Conservation (phyloP, 2,888 invertebrate species). For the Polymixis lichenea region DNA sequence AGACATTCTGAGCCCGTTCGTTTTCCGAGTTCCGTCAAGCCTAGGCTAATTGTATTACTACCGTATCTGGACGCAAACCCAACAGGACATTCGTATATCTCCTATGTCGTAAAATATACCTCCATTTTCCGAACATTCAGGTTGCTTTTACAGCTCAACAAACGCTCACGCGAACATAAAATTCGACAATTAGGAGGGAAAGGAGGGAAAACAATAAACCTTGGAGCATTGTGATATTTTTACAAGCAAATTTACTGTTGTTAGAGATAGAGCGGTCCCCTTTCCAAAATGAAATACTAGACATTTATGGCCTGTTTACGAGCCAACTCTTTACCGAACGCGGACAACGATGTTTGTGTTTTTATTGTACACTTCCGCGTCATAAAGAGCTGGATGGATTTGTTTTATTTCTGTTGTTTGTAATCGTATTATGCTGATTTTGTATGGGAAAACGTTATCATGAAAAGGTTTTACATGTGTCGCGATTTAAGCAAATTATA, state of each 20-base stretch:
- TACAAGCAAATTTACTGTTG: slow-evolving; percentile 77
- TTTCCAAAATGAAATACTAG: slow-evolving; percentile 77
- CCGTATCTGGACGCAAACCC: slow-evolving; percentile 11
- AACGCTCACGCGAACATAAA: slow-evolving; percentile 67
- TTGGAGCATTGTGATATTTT: slow-evolving; percentile 74
- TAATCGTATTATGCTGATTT: slow-evolving; percentile 49
- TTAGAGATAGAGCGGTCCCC: slow-evolving; percentile 67
- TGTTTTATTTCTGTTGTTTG: slow-evolving; percentile 55
- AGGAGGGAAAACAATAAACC: slow-evolving; percentile 79
- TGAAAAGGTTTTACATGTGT: slow-evolving; percentile 2
- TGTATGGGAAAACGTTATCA: slow-evolving; percentile 6
- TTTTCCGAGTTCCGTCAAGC: slow-evolving; percentile 24
- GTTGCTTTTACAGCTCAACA: slow-evolving; percentile 61
- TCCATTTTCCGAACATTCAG: slow-evolving; percentile 26
- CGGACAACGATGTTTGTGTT: slow-evolving; percentile 77
- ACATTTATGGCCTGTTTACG: slow-evolving; percentile 85
- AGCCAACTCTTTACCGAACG: slow-evolving; percentile 80
- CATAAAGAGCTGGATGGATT: slow-evolving; percentile 66
- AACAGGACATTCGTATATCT: slow-evolving; percentile 27
- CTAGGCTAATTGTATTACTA: slow-evolving; percentile 37
- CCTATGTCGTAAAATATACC: neutral
- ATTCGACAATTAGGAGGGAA: slow-evolving; percentile 78
- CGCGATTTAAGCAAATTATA: neutral
- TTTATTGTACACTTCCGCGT: slow-evolving; percentile 72
- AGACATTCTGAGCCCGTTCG: slow-evolving; percentile 7